Evolutionary conservation across 2,888 invertebrate genomes (phyloP).

Genomic region (Netelia fuscicornis): DNA sequence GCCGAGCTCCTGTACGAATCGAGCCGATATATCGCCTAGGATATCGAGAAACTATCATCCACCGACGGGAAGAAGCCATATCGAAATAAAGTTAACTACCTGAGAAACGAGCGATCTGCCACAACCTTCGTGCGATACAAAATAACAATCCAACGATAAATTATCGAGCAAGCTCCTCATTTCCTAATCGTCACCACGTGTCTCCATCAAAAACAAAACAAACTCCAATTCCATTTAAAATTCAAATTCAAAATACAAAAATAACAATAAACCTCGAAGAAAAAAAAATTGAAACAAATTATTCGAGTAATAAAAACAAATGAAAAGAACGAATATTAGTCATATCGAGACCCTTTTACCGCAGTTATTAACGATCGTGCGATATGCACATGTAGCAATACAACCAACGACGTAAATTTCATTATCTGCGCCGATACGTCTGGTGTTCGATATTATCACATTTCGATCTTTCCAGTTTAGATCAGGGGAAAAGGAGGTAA

Average conservation of each 20-base stretch:
- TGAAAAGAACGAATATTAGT: too few species aligned
- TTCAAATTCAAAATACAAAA: constrained; percentile 5
- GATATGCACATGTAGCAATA: constrained; percentile 50
- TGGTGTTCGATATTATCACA: constrained; percentile 58
- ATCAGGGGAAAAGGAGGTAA: constrained; percentile 29
- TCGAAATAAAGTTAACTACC: constrained; percentile 38
- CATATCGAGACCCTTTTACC: too few species aligned
- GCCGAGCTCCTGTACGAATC: constrained; percentile 51
- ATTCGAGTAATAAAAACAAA: too few species aligned
- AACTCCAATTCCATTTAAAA: not conserved
- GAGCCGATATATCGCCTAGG: not conserved
- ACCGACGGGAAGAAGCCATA: not conserved
- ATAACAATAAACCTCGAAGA: not conserved
- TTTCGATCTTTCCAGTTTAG: constrained; percentile 57
- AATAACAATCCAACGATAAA: too few species aligned
- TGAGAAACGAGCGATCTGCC: not conserved
- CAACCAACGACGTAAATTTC: constrained; percentile 56
- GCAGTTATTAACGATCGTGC: constrained; percentile 20
- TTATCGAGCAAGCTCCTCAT: too few species aligned
- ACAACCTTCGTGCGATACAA: too few species aligned
- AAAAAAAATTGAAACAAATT: too few species aligned
- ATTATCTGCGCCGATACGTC: constrained; percentile 47
- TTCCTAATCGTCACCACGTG: too few species aligned
- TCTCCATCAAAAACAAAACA: too few species aligned
- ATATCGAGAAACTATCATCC: constrained; percentile 33